Evolutionary conservation across 2,797 vertebrate genomes (phyloP).

Genomic region (Cynodonichthys magdalenae): DNA sequence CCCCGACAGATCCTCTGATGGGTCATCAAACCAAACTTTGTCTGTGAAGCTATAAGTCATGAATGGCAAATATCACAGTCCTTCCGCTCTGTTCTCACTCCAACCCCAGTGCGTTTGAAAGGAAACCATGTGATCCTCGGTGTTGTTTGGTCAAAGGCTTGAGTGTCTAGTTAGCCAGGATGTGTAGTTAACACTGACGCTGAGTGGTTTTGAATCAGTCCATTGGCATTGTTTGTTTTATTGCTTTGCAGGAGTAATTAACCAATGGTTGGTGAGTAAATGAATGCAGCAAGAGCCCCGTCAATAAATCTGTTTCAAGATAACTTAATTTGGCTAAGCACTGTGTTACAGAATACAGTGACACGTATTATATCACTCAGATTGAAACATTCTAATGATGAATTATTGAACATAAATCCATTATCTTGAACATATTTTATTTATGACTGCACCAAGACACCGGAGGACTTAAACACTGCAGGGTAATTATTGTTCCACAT

Average conservation of each 20-base stretch:
- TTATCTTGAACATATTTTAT: slow-evolving; percentile 84
- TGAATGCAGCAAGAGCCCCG: slow-evolving; percentile 65
- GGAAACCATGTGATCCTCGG: slow-evolving; percentile 20
- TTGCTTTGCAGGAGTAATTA: slow-evolving; percentile 75
- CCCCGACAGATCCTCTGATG: slow-evolving; percentile 71
- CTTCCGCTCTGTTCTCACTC: slow-evolving; percentile 42
- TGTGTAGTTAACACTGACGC: slow-evolving; percentile 66
- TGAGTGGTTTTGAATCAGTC: slow-evolving; percentile 71
- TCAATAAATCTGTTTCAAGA: slow-evolving; percentile 82
- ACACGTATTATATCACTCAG: slow-evolving; percentile 79
- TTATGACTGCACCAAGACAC: slow-evolving; percentile 81
- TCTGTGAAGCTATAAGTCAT: slow-evolving; percentile 56
- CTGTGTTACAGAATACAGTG: slow-evolving; percentile 74
- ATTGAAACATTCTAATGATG: slow-evolving; percentile 81
- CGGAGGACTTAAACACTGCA: slow-evolving; percentile 75
- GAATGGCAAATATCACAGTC: slow-evolving; percentile 62
- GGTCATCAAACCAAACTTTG: slow-evolving; percentile 75
- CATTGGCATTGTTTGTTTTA: slow-evolving; percentile 74
- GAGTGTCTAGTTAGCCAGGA: slow-evolving; percentile 38
- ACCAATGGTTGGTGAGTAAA: slow-evolving; percentile 76
- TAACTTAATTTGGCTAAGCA: slow-evolving; percentile 80
- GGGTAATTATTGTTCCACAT: slow-evolving; percentile 81
- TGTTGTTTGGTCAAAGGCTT: slow-evolving; percentile 27
- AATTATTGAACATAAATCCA: slow-evolving; percentile 86
- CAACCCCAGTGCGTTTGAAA: slow-evolving; percentile 24